Evolutionary conservation across 2,113 vertebrate species (phyloP).

Genomic region (Spermophilus dauricus): DNA sequence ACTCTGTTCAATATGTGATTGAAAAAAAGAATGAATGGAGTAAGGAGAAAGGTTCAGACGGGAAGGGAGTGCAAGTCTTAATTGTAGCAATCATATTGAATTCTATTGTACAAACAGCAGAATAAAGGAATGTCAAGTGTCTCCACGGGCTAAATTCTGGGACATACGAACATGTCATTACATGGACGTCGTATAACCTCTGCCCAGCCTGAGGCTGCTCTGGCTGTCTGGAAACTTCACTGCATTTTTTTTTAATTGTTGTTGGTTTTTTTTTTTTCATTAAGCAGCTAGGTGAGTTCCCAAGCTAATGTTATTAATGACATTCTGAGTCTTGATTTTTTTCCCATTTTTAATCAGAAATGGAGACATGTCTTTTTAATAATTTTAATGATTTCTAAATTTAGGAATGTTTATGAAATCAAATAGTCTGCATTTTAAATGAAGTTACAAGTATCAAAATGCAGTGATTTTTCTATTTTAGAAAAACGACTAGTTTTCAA

Average conservation of each 20-base stretch:
- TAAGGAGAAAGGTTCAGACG: background rate
- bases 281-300: conserved; percentile 69
- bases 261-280: conserved; percentile 55
- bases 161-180: background rate
- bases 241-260: conserved; percentile 13
- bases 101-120: background rate
- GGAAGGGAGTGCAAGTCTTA: background rate
- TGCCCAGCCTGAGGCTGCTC: background rate
- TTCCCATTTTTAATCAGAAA: conserved; percentile 81
- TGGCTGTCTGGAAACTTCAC: background rate
- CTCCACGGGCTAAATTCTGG: conserved; percentile 24
- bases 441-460: conserved; percentile 50
- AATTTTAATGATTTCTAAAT: conserved; percentile 82
- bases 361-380: conserved; percentile 78
- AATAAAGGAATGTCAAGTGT: background rate
- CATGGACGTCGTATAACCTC: background rate
- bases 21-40: background rate
- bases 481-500: conserved; percentile 54
- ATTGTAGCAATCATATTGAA: background rate
- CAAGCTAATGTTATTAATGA: conserved; percentile 84
- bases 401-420: conserved; percentile 83
- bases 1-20: conserved; percentile 44
- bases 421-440: conserved; percentile 80
- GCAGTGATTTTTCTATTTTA: conserved; percentile 59
- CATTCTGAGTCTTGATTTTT: conserved; percentile 82